Conservation (phyloP, 2,113 vertebrate species). For the Oncorhynchus gorbuscha region DNA sequence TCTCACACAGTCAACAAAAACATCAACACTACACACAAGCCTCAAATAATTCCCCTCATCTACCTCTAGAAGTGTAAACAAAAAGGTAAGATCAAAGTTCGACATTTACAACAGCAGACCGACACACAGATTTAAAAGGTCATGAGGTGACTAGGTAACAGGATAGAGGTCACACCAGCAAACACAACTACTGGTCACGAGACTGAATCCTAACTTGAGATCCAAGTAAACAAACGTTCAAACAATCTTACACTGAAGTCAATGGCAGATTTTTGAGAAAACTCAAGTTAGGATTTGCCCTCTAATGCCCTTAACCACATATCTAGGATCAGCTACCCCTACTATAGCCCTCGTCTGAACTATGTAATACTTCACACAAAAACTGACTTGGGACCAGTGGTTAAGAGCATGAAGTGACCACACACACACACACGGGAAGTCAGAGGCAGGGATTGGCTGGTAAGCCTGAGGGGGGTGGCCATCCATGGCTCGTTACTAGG, state of each 20-base stretch:
- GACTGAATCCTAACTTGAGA: too few species aligned
- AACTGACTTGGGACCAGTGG: not conserved
- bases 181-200: not conserved
- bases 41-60: not conserved
- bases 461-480: slow-evolving; percentile 1
- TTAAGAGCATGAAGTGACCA: slow-evolving; percentile 1
- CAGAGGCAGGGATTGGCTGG: not conserved
- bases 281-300: not conserved
- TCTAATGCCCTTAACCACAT: not conserved
- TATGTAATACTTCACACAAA: not conserved
- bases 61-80: not conserved
- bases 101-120: not conserved
- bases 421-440: not conserved
- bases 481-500: slow-evolving; percentile 9
- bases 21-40: not conserved
- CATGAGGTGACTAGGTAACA: not conserved
- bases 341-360: not conserved
- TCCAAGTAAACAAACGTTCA: too few species aligned
- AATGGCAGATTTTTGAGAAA: too few species aligned
- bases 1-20: not conserved
- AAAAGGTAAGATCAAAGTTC: not conserved
- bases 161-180: not conserved
- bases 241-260: too few species aligned
- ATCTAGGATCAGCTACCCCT: not conserved
- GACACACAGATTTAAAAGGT: not conserved